phyloP scores from a whole-genome alignment of 2,888 invertebrate genomes.

The Microctonus brassicae region DNA sequence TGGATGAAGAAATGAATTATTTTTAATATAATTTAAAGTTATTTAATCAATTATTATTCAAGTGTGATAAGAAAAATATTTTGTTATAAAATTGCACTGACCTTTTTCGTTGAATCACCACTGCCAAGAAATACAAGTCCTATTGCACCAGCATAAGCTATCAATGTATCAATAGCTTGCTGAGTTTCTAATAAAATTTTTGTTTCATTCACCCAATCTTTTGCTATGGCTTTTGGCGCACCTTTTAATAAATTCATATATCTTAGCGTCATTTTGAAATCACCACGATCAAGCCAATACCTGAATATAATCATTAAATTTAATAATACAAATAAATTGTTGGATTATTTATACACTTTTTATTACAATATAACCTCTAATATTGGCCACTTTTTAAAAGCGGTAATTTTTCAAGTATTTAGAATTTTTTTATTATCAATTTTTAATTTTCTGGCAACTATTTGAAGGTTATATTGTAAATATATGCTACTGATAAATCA shows the following conservation, averaged over 20 bases:
- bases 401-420: too few species aligned
- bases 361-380: too few species aligned
- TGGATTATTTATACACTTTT: too few species aligned
- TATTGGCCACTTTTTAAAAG: too few species aligned
- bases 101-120: constrained; percentile 48
- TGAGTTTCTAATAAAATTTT: constrained; percentile 87
- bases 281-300: constrained; percentile 90
- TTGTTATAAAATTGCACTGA: not conserved
- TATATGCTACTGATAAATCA: constrained; percentile 35
- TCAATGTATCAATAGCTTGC: constrained; percentile 89
- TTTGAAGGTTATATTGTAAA: too few species aligned
- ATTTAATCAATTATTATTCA: too few species aligned
- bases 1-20: not conserved
- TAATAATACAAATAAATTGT: not conserved
- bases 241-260: constrained; percentile 91
- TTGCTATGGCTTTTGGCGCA: constrained; percentile 87
- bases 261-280: constrained; percentile 85
- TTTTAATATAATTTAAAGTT: not conserved
- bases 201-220: constrained; percentile 89
- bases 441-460: too few species aligned
- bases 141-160: constrained; percentile 89
- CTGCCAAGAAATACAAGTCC: constrained; percentile 73
- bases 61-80: not conserved
- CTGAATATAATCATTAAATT: constrained; percentile 68
- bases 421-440: too few species aligned